These are phyloP conservation scores for Chromoteleia sp. DNA, from an alignment of 2,888 invertebrate species.

Conservation along the genomic window DNA sequence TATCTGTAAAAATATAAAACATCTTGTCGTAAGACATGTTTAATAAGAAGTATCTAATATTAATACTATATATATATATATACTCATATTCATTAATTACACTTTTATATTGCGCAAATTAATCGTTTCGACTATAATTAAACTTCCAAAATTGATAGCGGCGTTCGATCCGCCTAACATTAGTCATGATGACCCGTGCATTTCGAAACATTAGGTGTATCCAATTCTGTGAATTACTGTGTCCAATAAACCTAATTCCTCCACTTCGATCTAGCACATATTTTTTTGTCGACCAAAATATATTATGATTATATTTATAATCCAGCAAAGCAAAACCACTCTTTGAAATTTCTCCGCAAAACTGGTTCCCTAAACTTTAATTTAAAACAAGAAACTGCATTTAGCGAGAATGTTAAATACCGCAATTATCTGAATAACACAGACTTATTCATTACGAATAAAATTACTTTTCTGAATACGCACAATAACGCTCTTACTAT, in stretches of 20 bases:
- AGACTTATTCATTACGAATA: conserved; percentile 3
- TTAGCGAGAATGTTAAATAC: too few species aligned
- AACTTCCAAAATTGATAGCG: background rate
- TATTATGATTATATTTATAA: background rate
- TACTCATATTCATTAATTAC: too few species aligned
- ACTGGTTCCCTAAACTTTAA: too few species aligned
- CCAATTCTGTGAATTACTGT: conserved; percentile 13
- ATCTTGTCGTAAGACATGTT: too few species aligned
- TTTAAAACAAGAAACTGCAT: too few species aligned
- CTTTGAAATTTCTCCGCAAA: too few species aligned
- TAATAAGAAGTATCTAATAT: too few species aligned
- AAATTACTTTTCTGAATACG: conserved; percentile 1
- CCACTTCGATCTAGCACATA: background rate
- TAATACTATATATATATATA: too few species aligned
- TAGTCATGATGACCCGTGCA: conserved; percentile 15
- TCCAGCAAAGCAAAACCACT: too few species aligned
- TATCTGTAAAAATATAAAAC: too few species aligned
- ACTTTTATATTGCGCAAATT: too few species aligned
- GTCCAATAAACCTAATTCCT: conserved; percentile 20
- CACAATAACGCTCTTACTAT: conserved; percentile 11
- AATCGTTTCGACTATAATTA: background rate
- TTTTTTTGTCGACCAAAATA: background rate
- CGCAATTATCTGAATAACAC: too few species aligned
- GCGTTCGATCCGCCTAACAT: conserved; percentile 14
- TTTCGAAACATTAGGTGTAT: background rate